Base-by-base conservation (phyloP, 2,888 invertebrate genomes). In the Adelphocoris suturalis region DNA sequence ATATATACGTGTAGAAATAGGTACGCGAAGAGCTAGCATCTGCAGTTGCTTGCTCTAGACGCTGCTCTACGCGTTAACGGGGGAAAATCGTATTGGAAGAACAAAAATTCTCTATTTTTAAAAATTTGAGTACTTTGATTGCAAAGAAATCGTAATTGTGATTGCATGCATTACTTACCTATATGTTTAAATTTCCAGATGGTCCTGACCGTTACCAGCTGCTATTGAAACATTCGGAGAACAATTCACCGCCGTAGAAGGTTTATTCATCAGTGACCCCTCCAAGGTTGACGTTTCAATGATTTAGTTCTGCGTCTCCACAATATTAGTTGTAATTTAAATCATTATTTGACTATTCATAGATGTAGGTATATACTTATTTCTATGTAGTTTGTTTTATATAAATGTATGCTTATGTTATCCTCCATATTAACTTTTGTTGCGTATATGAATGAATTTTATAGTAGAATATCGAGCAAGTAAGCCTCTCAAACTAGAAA, bases 141-240 rank as follows among this genome's bases (percentile, higher is more conserved):
- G n/a, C n/a, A n/a, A n/a, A n/a, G n/a, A n/a, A n/a, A n/a, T n/a
- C n/a, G n/a, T n/a, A n/a, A n/a, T n/a, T n/a, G n/a, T n/a, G n/a
- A n/a, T n/a, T n/a, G n/a, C n/a, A n/a, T n/a, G n/a, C n/a, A n/a
- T n/a, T n/a, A n/a, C n/a, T n/a, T n/a, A n/a, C n/a, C n/a, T 7
- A 37, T 37, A 37, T 37, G n/a, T 37, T 37, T 37, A 2, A 4
- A 1, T 76, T 76, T 86, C 12, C 88, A 88, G 88, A 88, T 52
- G 88, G 88, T n/a, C n/a, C 86, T 27, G 78, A 88, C 7, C 78
- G 88, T 9, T 88, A 52, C 57, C 78, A 88, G 80, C 57, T 88
- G 27, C 55, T 88, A 12, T 55, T 88, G 19, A 88, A 88, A 55
- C 88, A 52, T 55, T 80, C 88, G 19, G 88, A 88, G 46, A 48